Base-by-base conservation (phyloP, 2,888 invertebrate genomes). In the Troglohyphantes excavatus region DNA sequence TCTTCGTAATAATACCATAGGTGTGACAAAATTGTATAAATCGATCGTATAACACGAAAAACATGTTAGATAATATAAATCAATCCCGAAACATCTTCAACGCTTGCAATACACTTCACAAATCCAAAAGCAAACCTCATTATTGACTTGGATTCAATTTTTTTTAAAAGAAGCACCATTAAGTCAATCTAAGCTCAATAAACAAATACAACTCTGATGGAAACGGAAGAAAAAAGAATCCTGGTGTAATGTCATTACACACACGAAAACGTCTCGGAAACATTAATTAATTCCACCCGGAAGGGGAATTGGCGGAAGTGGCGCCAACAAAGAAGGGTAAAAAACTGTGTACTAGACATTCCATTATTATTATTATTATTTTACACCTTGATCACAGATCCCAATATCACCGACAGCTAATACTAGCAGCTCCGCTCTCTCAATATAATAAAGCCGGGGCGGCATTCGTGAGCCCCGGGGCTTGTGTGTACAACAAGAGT, bases 261-360 rank as follows among this genome's bases (percentile, higher is more conserved):
- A 89, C 70, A 82, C 82, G 59, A 61, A 46, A 53, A 73, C 26
- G 33, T 33, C 68, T 21, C 82, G 88, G 88, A 89, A 89, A 70
- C 65, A 59, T 78, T 90, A 90, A 90, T 90, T 90, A 90, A 84
- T 90, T 63, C 83, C 72, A 78, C 68, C 89, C 89, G 89, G 89
- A 90, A 83, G 89, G 72, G 61, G 65, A 39, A 72, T 76, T 84
- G 70, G 70, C 83, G 89, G 89, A 90, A 90, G 89, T 90, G 83
- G 89, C 73, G 53, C 78, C 33, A 19, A 53, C 11, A 75, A 46
- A 7, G 53, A 59, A 13, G 65, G 63, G 21, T 26, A 70, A 88
- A 88, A 81, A 88, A 67, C 59, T 26, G 17, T 5, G 17, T 53
- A 17, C 0, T 17, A n/a, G 33, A 33, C 5, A 3, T 33, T 33